Evolutionary conservation across 1,140 invertebrate genomes (phyloP), one percentile per base, ranked within the genome.

Genomic region (Nylanderia fulva): DNA sequence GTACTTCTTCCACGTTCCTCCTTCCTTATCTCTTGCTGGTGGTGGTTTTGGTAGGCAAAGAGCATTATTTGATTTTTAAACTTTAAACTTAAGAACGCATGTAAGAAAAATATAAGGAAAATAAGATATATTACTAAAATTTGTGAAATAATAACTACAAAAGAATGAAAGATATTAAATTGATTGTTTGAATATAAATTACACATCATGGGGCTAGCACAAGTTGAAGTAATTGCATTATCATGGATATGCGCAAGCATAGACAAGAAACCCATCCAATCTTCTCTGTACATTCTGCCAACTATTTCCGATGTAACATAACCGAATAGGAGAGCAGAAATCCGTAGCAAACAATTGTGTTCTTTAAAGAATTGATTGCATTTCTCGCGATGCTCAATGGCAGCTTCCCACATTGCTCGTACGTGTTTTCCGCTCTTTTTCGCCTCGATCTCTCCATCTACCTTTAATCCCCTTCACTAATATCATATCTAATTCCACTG

Each of bases 291-390:
- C 29, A 29, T n/a, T n/a, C 45, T 15, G n/a, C 29, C 39, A 36
- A 58, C 58, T 45, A 54, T 66, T 66, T 39, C 33, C 76, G 21
- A 79, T 60, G 76, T 79, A 68, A 68, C 63, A 24, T 68, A 68
- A 68, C 29, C 61, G 63, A 68, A 79, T 68, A 18, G 45, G 45
- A 68, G 54, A 79, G 45, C 45, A 79, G 33, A 68, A 79, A 68
- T 79, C 76, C 61, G 45, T 56, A 79, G 63, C 76, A 54, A 68
- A 79, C 76, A 48, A 68, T 68, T 68, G 61, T 79, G 48, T 42
- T 79, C 76, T 68, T 79, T 68, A 56, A 68, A 54, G 42, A 79
- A 42, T 79, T 54, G 45, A 79, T 66, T 68, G 45, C 76, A 29
- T 79, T 79, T 68, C 63, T 79, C 76, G 21, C 45, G 56, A 76